Conservation (phyloP, 1,140 invertebrate species). For the Drosophila sp. region DNA sequence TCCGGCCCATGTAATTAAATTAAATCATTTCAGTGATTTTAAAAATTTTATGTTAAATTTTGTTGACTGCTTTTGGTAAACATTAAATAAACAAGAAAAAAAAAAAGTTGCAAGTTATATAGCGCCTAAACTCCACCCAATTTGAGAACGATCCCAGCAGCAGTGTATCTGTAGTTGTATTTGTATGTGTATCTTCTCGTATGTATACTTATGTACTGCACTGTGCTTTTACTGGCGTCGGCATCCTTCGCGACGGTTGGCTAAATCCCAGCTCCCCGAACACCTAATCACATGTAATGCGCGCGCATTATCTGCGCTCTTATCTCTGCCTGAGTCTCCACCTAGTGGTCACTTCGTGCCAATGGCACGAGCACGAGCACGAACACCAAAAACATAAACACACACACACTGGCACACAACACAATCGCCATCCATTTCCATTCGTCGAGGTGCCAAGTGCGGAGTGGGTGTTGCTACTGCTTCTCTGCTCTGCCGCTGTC, state of each 20-base stretch:
- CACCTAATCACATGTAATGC: constrained; percentile 85
- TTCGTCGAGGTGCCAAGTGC: constrained; percentile 74
- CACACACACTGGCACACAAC: constrained; percentile 19
- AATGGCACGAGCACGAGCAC: constrained; percentile 42
- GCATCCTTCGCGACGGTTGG: constrained; percentile 73
- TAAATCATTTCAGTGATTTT: neutral
- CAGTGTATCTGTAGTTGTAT: too few relatives aligned
- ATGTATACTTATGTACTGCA: constrained; percentile 4
- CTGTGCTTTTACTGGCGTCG: constrained; percentile 12
- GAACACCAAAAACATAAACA: constrained; percentile 37
- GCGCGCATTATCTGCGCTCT: constrained; percentile 84
- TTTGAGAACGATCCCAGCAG: neutral
- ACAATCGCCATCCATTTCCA: constrained; percentile 60
- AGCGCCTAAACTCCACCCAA: constrained; percentile 50
- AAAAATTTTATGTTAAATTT: neutral
- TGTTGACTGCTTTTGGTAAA: neutral
- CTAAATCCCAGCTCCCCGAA: constrained; percentile 76
- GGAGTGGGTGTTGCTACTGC: constrained; percentile 61
- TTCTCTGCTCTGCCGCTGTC: constrained; percentile 5
- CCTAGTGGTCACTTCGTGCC: constrained; percentile 67
- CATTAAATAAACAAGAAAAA: too few relatives aligned
- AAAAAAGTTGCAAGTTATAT: constrained; percentile 14
- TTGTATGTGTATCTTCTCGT: neutral
- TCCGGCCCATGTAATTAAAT: too few relatives aligned
- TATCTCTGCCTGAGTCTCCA: constrained; percentile 58